Evolutionary conservation across 2,888 invertebrate genomes (phyloP).

Genomic region (Eurois occulta): DNA sequence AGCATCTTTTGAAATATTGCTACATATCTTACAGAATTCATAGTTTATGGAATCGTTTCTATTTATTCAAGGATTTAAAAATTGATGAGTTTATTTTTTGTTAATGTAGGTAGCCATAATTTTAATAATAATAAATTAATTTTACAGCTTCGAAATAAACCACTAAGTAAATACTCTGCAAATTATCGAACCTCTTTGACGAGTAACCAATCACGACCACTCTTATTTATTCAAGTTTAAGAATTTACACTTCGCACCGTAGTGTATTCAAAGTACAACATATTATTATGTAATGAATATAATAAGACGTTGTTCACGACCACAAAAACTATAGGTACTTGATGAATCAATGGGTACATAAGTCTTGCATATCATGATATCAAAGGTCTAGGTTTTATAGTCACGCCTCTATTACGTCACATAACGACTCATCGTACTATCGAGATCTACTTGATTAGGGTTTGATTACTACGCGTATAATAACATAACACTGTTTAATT

Average conservation of each 20-base stretch:
- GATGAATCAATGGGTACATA: constrained; percentile 37
- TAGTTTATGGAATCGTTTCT: constrained; percentile 27
- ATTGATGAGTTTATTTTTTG: not conserved
- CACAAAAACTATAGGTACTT: constrained; percentile 9
- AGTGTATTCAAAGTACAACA: not conserved
- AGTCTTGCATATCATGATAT: constrained; percentile 2
- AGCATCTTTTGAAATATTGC: constrained; percentile 43
- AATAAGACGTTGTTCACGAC: constrained; percentile 18
- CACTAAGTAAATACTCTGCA: not conserved
- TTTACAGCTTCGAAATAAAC: not conserved
- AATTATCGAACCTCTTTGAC: not conserved
- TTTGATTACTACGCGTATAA: too few species aligned
- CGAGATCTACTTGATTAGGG: not conserved
- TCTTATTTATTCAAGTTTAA: not conserved
- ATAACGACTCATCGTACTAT: constrained; percentile 14
- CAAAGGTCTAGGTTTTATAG: constrained; percentile 51
- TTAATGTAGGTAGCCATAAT: not conserved
- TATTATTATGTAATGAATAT: not conserved
- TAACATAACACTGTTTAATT: not conserved
- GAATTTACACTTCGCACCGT: not conserved
- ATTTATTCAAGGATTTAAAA: not conserved
- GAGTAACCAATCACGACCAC: not conserved
- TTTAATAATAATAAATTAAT: not conserved
- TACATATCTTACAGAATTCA: not conserved
- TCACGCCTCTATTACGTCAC: constrained; percentile 38